Conservation (phyloP, 2,797 vertebrate species). For the Lepus oiostolus region DNA sequence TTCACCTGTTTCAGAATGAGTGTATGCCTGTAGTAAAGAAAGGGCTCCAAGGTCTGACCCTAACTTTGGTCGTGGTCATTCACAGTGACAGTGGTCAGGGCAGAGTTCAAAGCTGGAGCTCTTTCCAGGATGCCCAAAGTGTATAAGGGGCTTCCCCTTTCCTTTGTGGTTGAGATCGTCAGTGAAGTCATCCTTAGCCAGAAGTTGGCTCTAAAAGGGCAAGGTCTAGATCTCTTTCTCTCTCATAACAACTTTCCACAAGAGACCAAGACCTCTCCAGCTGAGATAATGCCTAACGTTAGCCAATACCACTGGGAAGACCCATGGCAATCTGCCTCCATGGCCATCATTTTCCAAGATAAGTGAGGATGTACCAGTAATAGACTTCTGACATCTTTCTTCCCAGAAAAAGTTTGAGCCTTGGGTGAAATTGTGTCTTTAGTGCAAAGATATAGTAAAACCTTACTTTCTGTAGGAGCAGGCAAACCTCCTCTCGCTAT, state of each 20-base stretch:
- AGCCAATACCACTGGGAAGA: not conserved
- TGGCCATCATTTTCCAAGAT: not conserved
- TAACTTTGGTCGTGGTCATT: not conserved
- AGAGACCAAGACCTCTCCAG: not conserved
- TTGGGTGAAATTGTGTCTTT: not conserved
- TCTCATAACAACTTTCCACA: conserved; percentile 23
- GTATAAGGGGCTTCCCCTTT: conserved; percentile 35
- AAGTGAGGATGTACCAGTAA: not conserved
- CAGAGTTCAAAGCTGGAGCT: not conserved
- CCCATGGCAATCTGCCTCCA: not conserved
- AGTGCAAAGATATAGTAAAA: not conserved
- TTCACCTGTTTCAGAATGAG: not conserved
- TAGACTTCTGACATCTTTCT: not conserved
- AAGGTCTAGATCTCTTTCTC: conserved; percentile 49
- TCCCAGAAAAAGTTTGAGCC: not conserved
- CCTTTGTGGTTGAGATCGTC: not conserved
- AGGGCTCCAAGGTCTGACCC: not conserved
- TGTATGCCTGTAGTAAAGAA: not conserved
- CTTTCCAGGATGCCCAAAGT: not conserved
- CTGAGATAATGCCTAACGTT: conserved; percentile 35
- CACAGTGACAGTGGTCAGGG: not conserved
- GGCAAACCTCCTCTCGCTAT: not conserved
- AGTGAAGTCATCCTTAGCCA: conserved; percentile 68
- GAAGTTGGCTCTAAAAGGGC: conserved; percentile 73
- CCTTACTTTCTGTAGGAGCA: not conserved